Base-by-base conservation (phyloP, 2,113 vertebrate species). In the Varanus salvator region DNA sequence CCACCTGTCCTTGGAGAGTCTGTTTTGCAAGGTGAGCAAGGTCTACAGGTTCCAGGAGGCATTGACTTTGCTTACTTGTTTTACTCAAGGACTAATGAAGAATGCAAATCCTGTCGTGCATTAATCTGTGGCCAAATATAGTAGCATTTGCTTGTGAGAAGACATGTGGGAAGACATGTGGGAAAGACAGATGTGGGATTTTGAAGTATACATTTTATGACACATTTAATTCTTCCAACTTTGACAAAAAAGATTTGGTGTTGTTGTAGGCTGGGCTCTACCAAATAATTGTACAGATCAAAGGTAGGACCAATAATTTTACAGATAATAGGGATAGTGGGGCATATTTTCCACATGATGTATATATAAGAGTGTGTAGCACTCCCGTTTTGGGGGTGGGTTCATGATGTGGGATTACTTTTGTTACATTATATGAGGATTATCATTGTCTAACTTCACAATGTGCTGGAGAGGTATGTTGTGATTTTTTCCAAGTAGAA, bases 1-100 rank as follows among this genome's bases (percentile, higher is more conserved):
- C 94, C 96, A 31, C 94, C 96, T 5, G 14, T 96, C 78, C 94
- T 96, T 80, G 95, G 93, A 66, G 96, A 96, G 23, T 93, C 96
- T 81, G 95, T 96, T 83, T 78, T 96, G 50, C 96, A 95, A 92
- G 97, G 97, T 97, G 90, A 8, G 92, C 71, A 71, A 84, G 27
- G 34, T 72, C 50, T 25, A 48, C 7, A 25, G 3, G 6, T 84
- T 27, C 21, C 1, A 82, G 69, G n/a, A 81, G 66, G 68, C 15
- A 25, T 72, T 85, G 52, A 12, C 34, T 8, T 68, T 19, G 38
- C 76, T 52, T n/a, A 90, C 6, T 89, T 50, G 12, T 84, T 50
- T 1, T 82, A 64, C 15, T 71, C 19, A 12, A 71, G 25, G 83
- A 2, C 19, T 74, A 74, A 11, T 71, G 44, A 72, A 72, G 68